Evolutionary conservation across 2,113 vertebrate genomes (phyloP).

Genomic region (Fukomys damarensis): DNA sequence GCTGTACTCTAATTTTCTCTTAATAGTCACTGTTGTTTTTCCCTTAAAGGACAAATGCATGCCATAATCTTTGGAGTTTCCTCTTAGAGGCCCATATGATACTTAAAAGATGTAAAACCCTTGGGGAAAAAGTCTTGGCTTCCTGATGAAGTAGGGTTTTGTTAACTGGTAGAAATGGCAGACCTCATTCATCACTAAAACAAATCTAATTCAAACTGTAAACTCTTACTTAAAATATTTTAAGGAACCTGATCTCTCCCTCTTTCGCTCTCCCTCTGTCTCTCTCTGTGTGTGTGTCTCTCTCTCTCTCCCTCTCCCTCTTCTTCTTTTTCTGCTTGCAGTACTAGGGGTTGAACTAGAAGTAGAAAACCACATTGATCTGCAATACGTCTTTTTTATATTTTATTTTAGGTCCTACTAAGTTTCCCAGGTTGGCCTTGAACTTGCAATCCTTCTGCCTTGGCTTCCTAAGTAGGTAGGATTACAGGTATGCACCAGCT

Average conservation of each 20-base stretch:
- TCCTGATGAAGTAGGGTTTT: slow-evolving; percentile 23
- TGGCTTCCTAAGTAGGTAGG: not conserved
- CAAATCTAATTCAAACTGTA: slow-evolving; percentile 2
- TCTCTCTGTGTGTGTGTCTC: too few relatives aligned
- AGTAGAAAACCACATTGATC: not conserved
- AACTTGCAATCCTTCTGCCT: not conserved
- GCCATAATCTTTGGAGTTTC: slow-evolving; percentile 28
- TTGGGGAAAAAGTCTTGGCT: not conserved
- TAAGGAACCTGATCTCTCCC: not conserved
- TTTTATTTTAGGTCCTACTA: not conserved
- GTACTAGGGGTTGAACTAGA: not conserved
- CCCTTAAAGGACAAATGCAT: slow-evolving; percentile 11
- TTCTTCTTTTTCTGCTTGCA: not conserved
- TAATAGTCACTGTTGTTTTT: slow-evolving; percentile 10
- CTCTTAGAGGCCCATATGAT: not conserved
- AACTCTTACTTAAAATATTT: not conserved
- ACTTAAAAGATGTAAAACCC: slow-evolving; percentile 44
- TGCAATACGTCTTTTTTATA: not conserved
- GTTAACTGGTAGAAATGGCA: not conserved
- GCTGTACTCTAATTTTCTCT: slow-evolving; percentile 6
- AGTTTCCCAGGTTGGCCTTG: not conserved
- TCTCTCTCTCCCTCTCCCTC: not conserved
- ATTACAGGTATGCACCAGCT: not conserved
- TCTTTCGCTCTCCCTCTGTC: not conserved
- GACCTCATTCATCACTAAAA: not conserved